Evolutionary conservation across 2,888 invertebrate species (phyloP), one percentile per base, ranked within the genome.

Genomic region (Ennomos erosarius): DNA sequence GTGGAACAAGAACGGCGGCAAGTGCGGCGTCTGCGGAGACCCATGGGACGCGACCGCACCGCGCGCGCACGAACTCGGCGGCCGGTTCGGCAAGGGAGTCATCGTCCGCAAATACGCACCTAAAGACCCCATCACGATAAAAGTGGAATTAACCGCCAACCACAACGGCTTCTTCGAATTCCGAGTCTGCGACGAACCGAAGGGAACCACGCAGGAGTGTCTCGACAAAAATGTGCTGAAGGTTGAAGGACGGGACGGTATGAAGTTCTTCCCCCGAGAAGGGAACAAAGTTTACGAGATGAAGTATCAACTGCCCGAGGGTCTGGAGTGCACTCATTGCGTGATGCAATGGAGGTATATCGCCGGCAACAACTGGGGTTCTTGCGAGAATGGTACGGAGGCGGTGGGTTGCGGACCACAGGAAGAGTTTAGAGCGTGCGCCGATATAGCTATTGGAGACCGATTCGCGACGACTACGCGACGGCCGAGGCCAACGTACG

Each of bases 121-220:
- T 0, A 94, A 94, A 53, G 93, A 95, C 42, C 84, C 93, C 39
- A 95, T 97, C 63, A 94, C 94, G 10, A 94, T 97, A 55, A 94
- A 96, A 62, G 94, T 98, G 0, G 96, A 98, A 79, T 81, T 98
- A n/a, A 98, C 98, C 0, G 98, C 98, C 35, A 97, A 95, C 78
- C 98, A 98, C 84, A 94, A 94, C 77, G 98, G 98, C 1, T 97
- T 94, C 85, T 98, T 98, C 75, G 97, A 97, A 80, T 98, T 98
- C 82, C 93, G 96, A 60, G 78, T 97, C 4, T 98, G 98, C 78
- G 95, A 97, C 1, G 95, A 96, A 77, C 93, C 94, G 35, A 94
- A 93, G 72, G 94, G 93, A 36, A 95, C 95, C 1, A 94, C 93
- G 0, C 97, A 97, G 75, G 94, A 95, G 1, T 98, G 98, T 71